phyloP scores from a whole-genome alignment of 1,140 invertebrate species.

The Nephila pilipes region DNA sequence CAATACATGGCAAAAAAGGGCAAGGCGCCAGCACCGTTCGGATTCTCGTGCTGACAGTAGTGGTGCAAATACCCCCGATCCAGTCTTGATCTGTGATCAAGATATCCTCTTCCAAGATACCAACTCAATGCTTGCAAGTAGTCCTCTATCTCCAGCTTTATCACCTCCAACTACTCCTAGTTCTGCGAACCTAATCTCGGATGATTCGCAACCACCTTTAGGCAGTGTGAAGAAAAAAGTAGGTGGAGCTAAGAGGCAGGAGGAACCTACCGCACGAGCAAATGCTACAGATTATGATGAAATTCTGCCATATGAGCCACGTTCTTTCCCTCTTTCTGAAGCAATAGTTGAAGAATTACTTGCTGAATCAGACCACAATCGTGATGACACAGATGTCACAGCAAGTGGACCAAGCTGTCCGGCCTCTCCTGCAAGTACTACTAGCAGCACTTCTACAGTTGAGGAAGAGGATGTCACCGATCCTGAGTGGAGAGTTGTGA shows the following conservation, averaged over 20 bases:
- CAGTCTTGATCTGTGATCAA: constrained; percentile 45
- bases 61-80: constrained; percentile 68
- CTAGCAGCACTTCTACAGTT: constrained; percentile 4
- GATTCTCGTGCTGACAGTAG: constrained; percentile 63
- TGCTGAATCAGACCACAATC: constrained; percentile 80
- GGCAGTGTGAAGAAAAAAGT: constrained; percentile 78
- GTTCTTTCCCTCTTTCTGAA: constrained; percentile 88
- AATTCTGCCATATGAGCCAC: constrained; percentile 86
- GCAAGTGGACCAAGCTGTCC: constrained; percentile 49
- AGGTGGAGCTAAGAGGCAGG: constrained; percentile 34
- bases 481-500: constrained; percentile 65
- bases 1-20: constrained; percentile 44
- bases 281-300: constrained; percentile 74
- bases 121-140: neutral
- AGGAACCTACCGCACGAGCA: neutral
- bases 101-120: constrained; percentile 49
- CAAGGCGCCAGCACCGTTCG: constrained; percentile 38
- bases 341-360: constrained; percentile 87
- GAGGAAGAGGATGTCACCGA: constrained; percentile 57
- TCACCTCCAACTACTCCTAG: constrained; percentile 85
- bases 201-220: constrained; percentile 85
- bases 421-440: constrained; percentile 35
- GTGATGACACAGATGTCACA: constrained; percentile 36
- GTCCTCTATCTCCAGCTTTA: constrained; percentile 83
- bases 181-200: constrained; percentile 81